A percentile compares a stretch with the other conserved stretches of the same genome.
Evolutionary conservation across 2,797 vertebrate species (phyloP).

Genomic region (Gorsachius magnificus): DNA sequence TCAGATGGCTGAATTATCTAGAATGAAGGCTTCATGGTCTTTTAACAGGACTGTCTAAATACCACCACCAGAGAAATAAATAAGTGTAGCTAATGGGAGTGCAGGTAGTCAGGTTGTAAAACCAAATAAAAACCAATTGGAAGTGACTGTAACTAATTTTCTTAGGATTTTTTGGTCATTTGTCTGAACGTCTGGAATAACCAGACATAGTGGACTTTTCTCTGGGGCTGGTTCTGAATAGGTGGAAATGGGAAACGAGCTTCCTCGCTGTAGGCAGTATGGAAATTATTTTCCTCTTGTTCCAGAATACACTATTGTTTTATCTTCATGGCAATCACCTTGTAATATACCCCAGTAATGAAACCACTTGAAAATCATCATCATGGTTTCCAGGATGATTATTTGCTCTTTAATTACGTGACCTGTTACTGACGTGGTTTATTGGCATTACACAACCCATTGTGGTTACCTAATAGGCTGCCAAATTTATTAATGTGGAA

Average conservation of each 20-base stretch:
- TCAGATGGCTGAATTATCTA: not conserved
- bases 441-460: not conserved
- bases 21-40: not conserved
- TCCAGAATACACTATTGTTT: not conserved
- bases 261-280: not conserved
- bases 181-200: not conserved
- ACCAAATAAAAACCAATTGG: not conserved
- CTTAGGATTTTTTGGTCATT: accelerated
- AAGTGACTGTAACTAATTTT: not conserved
- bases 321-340: not conserved
- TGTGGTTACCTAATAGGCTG: not conserved
- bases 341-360: not conserved
- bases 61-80: not conserved
- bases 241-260: too few relatives aligned
- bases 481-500: not conserved
- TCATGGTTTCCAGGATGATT: not conserved
- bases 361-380: not conserved
- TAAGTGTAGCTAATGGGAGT: not conserved
- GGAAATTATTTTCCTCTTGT: not conserved
- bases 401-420: not conserved
- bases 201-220: not conserved
- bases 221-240: not conserved
- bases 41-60: not conserved
- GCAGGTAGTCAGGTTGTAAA: not conserved
- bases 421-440: not conserved